Percentiles rank a stretch among this genome's conserved stretches.
phyloP scores from a whole-genome alignment of 2,113 vertebrate genomes.

The Gyps fulvus region DNA sequence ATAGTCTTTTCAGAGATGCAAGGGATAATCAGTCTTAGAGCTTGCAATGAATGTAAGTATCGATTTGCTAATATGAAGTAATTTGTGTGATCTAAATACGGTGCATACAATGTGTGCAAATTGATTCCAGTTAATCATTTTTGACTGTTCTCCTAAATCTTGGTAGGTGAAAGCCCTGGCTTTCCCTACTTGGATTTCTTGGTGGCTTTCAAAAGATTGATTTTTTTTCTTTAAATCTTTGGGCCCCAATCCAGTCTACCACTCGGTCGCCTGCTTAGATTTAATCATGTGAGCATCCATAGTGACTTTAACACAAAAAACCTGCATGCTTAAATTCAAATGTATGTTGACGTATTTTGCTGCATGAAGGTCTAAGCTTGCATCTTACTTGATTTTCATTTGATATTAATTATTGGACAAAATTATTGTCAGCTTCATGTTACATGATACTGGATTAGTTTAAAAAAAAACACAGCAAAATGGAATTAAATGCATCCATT shows the following conservation, averaged over 20 bases:
- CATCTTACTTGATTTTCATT: background rate
- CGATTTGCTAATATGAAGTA: constrained; percentile 38
- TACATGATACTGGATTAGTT: background rate
- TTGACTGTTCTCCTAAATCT: background rate
- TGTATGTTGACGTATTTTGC: background rate
- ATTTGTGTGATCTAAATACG: constrained; percentile 38
- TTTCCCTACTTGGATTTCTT: background rate
- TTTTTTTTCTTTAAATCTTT: constrained; percentile 13
- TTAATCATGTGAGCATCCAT: background rate
- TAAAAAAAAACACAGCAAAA: background rate
- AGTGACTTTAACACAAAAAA: background rate
- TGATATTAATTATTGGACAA: background rate
- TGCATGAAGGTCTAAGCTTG: background rate
- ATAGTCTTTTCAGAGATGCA: background rate
- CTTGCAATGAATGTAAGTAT: background rate
- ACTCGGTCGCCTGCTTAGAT: background rate
- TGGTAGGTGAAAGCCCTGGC: background rate
- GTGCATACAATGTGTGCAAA: constrained; percentile 8
- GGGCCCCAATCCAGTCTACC: background rate
- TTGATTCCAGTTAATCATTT: constrained; percentile 35
- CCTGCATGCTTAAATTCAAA: background rate
- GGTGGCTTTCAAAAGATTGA: background rate
- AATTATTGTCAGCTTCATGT: background rate
- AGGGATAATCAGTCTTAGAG: constrained; percentile 2
- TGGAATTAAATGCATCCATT: background rate